Percentiles rank a stretch among this genome's conserved stretches.
phyloP scores from a whole-genome alignment of 2,113 vertebrate species.

The Sinocyclocheilus anophthalmus region DNA sequence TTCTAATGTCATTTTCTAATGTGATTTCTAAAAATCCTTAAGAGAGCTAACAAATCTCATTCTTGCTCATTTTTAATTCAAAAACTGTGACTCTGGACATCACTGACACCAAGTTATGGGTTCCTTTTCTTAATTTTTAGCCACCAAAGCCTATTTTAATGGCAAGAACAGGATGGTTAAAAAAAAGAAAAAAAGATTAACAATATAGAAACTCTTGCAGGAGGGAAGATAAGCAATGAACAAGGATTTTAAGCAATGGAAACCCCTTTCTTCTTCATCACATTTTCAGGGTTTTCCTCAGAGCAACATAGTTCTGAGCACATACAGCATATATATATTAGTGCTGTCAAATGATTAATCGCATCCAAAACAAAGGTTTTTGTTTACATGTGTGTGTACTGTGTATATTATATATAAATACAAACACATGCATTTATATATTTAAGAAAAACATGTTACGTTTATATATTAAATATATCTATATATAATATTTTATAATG shows the following conservation, averaged over 20 bases:
- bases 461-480: no score
- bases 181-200: background rate
- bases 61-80: background rate
- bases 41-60: background rate
- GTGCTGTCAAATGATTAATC: no score
- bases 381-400: no score
- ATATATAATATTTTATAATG: no score
- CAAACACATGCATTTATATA: no score
- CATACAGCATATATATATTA: no score
- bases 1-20: background rate
- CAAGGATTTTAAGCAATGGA: background rate
- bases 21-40: background rate
- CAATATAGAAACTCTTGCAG: background rate
- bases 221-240: background rate
- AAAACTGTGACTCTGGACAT: background rate
- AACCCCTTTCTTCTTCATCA: no score
- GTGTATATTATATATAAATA: no score
- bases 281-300: no score
- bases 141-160: background rate
- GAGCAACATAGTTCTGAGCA: no score
- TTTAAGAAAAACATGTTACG: no score
- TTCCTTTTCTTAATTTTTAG: background rate
- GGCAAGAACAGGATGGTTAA: background rate
- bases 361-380: no score
- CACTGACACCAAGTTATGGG: background rate